Evolutionary conservation across 2,797 vertebrate genomes (phyloP).

Genomic region (Delichon dasypus): DNA sequence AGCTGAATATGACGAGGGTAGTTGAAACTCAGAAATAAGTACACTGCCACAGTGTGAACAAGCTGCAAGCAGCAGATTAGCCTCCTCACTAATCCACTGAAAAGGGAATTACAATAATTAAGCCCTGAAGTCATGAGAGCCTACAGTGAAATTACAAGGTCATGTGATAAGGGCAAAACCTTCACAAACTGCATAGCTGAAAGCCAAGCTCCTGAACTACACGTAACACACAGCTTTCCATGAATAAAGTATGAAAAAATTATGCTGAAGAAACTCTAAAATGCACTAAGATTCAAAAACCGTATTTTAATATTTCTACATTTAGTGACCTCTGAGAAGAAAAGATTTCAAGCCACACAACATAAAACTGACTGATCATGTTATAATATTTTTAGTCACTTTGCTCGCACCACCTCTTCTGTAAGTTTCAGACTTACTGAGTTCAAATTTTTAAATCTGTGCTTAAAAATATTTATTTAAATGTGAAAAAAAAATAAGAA

Average conservation of each 20-base stretch:
- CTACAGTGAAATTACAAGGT: constrained; percentile 30
- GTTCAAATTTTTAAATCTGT: not conserved
- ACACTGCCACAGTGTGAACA: not conserved
- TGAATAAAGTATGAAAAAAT: not conserved
- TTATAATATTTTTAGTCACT: not conserved
- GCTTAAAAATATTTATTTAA: not conserved
- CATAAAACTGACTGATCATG: not conserved
- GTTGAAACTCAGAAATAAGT: not conserved
- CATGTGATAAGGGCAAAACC: constrained; percentile 24
- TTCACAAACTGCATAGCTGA: not conserved
- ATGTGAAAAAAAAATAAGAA: not conserved
- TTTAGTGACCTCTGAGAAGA: not conserved
- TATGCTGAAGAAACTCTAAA: not conserved
- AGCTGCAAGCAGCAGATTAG: constrained; percentile 54
- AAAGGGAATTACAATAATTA: constrained; percentile 57
- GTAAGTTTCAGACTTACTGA: not conserved
- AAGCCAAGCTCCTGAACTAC: constrained; percentile 1
- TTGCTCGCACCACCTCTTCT: not conserved
- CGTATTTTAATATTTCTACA: not conserved
- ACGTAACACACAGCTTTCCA: not conserved
- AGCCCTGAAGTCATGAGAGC: constrained; percentile 16
- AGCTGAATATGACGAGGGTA: not conserved
- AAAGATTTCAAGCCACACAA: not conserved
- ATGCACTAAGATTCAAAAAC: not conserved
- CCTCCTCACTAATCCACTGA: constrained; percentile 40